Percentiles rank a stretch among this genome's conserved stretches.
These are phyloP conservation scores for Ciconia maguari DNA, from an alignment of 2,113 vertebrate genomes.

Conservation along the genomic window DNA sequence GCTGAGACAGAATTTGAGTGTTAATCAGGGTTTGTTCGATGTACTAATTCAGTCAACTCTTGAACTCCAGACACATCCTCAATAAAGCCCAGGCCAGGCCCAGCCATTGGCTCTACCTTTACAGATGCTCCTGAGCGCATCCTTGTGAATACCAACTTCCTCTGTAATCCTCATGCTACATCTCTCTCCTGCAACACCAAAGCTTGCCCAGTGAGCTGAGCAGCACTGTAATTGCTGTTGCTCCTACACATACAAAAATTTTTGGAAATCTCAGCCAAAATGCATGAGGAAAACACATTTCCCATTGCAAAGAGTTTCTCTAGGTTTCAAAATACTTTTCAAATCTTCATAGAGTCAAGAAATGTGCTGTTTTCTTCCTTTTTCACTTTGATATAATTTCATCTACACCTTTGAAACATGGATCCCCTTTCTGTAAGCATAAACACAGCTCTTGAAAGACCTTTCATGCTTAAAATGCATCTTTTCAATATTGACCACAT, in stretches of 20 bases:
- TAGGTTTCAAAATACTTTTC: neutral
- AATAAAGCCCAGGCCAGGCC: neutral
- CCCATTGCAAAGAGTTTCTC: neutral
- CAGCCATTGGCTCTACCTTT: neutral
- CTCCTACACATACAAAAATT: neutral
- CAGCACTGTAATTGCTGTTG: neutral
- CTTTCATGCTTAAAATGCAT: neutral
- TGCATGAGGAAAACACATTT: neutral
- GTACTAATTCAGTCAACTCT: neutral
- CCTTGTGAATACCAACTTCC: neutral
- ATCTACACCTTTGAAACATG: neutral
- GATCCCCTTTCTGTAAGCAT: neutral
- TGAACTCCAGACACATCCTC: neutral
- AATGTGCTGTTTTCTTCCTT: neutral
- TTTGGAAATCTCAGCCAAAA: neutral
- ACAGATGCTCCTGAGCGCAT: neutral
- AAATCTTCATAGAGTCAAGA: neutral
- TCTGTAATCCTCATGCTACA: neutral
- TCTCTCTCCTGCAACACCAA: neutral
- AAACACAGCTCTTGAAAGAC: neutral
- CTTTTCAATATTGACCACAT: neutral
- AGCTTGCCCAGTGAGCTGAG: neutral
- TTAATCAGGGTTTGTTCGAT: neutral
- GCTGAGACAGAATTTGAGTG: accelerated
- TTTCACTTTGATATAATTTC: neutral